A percentile compares a stretch with the other conserved stretches of the same genome.
These are phyloP conservation scores for Mus spicilegus DNA, from an alignment of 2,113 vertebrate species.

Conservation along the genomic window DNA sequence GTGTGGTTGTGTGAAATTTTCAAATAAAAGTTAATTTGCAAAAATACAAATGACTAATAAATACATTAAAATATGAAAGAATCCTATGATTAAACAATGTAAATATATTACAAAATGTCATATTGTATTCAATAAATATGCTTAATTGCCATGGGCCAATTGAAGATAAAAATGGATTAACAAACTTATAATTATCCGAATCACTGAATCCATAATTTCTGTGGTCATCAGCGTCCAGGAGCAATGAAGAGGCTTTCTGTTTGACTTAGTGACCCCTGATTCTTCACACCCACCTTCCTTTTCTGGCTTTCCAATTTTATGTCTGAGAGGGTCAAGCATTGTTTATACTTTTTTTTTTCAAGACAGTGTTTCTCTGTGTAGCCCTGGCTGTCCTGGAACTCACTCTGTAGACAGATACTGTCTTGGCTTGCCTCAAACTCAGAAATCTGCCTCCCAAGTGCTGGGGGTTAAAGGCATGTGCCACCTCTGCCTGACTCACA, in stretches of 20 bases:
- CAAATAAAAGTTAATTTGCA: not conserved
- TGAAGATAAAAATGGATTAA: not conserved
- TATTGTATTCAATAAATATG: not conserved
- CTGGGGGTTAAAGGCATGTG: too few species aligned
- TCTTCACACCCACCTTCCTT: rapidly evolving
- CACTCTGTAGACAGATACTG: too few species aligned
- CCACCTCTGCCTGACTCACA: not conserved
- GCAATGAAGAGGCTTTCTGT: not conserved
- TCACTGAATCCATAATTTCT: not conserved
- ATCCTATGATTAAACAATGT: not conserved
- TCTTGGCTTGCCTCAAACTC: too few species aligned
- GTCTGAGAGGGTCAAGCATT: not conserved
- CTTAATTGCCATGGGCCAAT: not conserved
- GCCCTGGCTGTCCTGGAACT: too few species aligned
- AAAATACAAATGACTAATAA: not conserved
- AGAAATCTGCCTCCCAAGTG: too few species aligned
- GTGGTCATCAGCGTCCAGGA: not conserved
- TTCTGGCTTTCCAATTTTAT: not conserved
- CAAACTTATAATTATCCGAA: not conserved
- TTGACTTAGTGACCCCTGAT: not conserved
- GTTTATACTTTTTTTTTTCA: not conserved
- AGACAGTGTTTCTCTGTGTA: too few species aligned
- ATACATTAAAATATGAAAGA: not conserved
- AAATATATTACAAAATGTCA: not conserved
- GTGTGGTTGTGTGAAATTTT: not conserved